Base-by-base conservation (phyloP, 2,797 vertebrate genomes). In the Poeciliopsis paucimaculata region DNA sequence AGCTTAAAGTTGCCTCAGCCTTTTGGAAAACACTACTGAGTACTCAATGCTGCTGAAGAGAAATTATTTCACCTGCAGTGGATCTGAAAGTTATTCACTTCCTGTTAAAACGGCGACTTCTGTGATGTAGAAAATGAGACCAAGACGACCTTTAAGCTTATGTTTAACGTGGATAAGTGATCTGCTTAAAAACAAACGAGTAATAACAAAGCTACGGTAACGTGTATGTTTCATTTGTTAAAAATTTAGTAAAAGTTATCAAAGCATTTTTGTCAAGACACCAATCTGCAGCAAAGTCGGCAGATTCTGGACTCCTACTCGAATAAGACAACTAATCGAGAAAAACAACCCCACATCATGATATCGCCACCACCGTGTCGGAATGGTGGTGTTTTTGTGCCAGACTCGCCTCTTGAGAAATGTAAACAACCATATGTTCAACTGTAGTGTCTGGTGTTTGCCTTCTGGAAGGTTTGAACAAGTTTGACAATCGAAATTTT, bases 1-100 rank as follows among this genome's bases (percentile, higher is more conserved):
- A 77, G 23, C 55, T 82, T 80, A 77, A n/a, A 53, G 47, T 20
- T 57, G 66, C 75, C 55, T 76, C 47, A 0, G 9, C 18, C 51
- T 8, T 68, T 68, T 26, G 26, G 66, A 41, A 43, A 41, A 43
- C 39, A 41, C 66, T 43, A 70, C 36, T 12, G 39, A 70, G 15
- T 41, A n/a, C 66, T 43, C 39, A 3, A 70, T 5, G 20, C 39
- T 43, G 13, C 23, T 13, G 4, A n/a, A 70, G 66, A 70, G 20
- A 64, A 64, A 64, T 36, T 0, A 36, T 36, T 64, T 36, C 16
- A 20, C 16, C 60, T 64, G 60, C 60, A 20, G 31, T 64, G 16
- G 60, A 36, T 64, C 15, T 64, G 31, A 64, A 26, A 20, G 34
- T 39, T 39, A 66, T 66, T 16, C 34, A 39, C 34, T 39, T 20